A percentile compares a stretch with the other conserved stretches of the same genome.
Evolutionary conservation across 2,888 invertebrate species (phyloP).

Genomic region (Daptonema setosum): DNA sequence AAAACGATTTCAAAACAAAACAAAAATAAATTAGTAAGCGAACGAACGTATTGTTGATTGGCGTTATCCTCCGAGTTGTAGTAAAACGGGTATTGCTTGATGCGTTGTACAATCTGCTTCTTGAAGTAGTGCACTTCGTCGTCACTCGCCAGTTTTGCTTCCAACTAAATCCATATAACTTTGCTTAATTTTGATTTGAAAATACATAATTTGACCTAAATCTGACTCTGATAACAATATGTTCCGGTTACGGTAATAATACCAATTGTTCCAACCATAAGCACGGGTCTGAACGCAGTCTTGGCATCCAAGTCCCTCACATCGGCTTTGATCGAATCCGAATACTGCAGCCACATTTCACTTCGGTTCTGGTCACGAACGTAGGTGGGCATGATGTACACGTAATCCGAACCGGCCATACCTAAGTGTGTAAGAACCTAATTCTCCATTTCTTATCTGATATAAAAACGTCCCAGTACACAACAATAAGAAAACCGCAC

Average conservation of each 20-base stretch:
- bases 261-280: not conserved
- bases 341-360: constrained; percentile 4
- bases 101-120: constrained; percentile 3
- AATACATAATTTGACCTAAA: no score
- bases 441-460: no score
- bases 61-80: not conserved
- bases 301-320: constrained; percentile 4
- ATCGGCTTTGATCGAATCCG: not conserved
- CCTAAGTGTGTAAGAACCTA: no score
- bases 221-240: no score
- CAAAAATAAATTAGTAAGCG: no score
- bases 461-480: no score
- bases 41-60: not conserved
- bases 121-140: constrained; percentile 7
- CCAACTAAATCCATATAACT: not conserved
- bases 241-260: no score
- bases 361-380: constrained; percentile 5
- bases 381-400: constrained; percentile 6
- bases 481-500: no score
- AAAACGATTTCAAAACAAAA: no score
- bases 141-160: constrained; percentile 1
- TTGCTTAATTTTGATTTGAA: not conserved
- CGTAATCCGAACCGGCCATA: constrained; percentile 2
- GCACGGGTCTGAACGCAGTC: not conserved
- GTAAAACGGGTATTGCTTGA: constrained; percentile 3